A percentile compares a stretch with the other conserved stretches of the same genome.
Evolutionary conservation across 2,888 invertebrate species (phyloP).

Genomic region (Ommatoiulus sabulosus): DNA sequence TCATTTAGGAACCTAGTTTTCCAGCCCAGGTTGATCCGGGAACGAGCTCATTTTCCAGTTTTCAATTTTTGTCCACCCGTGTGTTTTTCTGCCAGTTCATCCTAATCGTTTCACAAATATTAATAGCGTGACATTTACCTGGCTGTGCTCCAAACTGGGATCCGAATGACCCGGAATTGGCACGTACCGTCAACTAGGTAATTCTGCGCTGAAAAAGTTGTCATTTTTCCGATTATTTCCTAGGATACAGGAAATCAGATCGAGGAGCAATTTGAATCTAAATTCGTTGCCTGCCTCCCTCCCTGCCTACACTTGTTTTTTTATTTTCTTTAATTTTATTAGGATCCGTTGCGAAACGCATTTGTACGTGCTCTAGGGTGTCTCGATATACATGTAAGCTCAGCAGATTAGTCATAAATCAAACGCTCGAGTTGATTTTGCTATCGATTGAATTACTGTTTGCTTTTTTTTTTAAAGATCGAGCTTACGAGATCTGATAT

Average conservation of each 20-base stretch:
- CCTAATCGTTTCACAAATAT: slow-evolving; percentile 7
- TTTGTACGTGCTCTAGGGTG: neutral
- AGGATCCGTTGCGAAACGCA: neutral
- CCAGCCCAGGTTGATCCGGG: neutral
- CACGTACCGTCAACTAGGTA: neutral
- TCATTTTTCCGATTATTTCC: neutral
- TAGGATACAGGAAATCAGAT: neutral
- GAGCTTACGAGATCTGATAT: neutral
- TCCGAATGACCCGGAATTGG: neutral
- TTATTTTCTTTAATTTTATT: too few relatives aligned
- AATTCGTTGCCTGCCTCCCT: neutral
- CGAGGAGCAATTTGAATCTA: neutral
- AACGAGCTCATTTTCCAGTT: neutral
- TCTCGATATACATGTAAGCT: neutral
- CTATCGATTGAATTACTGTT: neutral
- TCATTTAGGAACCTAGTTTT: neutral
- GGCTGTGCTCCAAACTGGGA: neutral
- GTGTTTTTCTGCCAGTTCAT: neutral
- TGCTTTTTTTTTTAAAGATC: too few relatives aligned
- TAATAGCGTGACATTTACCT: neutral
- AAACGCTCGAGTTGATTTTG: neutral
- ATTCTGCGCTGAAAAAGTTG: neutral
- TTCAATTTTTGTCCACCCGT: neutral
- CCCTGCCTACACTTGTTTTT: neutral
- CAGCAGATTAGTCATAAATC: neutral